Evolutionary conservation across 1,140 invertebrate species (phyloP).

Genomic region (Drosophila pectinifera): DNA sequence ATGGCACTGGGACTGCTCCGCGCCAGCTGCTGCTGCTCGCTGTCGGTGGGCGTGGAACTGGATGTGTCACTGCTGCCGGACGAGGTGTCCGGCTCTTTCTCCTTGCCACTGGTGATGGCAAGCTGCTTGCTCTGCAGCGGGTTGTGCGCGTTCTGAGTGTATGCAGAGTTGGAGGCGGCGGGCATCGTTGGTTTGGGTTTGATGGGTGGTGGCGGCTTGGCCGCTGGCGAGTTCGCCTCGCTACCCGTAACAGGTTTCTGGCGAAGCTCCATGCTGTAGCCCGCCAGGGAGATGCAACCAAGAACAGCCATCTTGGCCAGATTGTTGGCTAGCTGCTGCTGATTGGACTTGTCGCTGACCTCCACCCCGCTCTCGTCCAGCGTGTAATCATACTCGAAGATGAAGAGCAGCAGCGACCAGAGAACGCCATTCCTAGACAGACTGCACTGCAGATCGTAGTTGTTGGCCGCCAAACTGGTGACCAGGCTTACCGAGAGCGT

Average conservation of each 20-base stretch:
- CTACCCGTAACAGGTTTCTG: slow-evolving; percentile 62
- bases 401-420: slow-evolving; percentile 95
- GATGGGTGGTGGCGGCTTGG: slow-evolving; percentile 56
- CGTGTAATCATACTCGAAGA: slow-evolving; percentile 99
- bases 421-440: slow-evolving; percentile 96
- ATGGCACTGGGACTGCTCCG: slow-evolving; percentile 41
- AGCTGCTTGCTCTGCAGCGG: slow-evolving; percentile 79
- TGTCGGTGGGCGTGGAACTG: slow-evolving; percentile 66
- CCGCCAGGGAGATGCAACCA: slow-evolving; percentile 93
- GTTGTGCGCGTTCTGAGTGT: slow-evolving; percentile 83
- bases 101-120: slow-evolving; percentile 66
- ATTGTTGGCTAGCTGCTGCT: slow-evolving; percentile 95
- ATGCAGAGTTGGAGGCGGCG: slow-evolving; percentile 52
- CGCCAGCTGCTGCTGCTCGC: slow-evolving; percentile 53
- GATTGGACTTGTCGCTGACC: slow-evolving; percentile 92
- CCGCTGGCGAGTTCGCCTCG: slow-evolving; percentile 58
- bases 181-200: slow-evolving; percentile 58
- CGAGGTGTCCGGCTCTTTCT: slow-evolving; percentile 40
- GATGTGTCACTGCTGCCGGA: slow-evolving; percentile 67
- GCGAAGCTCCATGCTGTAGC: slow-evolving; percentile 86
- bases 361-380: slow-evolving; percentile 98
- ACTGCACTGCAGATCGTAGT: slow-evolving; percentile 93
- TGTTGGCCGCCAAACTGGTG: slow-evolving; percentile 84
- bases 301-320: slow-evolving; percentile 94
- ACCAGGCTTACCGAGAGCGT: slow-evolving; percentile 82